A percentile compares a stretch with the other conserved stretches of the same genome.
phyloP scores from a whole-genome alignment of 2,888 invertebrate species.

The Dolomedes plantarius region DNA sequence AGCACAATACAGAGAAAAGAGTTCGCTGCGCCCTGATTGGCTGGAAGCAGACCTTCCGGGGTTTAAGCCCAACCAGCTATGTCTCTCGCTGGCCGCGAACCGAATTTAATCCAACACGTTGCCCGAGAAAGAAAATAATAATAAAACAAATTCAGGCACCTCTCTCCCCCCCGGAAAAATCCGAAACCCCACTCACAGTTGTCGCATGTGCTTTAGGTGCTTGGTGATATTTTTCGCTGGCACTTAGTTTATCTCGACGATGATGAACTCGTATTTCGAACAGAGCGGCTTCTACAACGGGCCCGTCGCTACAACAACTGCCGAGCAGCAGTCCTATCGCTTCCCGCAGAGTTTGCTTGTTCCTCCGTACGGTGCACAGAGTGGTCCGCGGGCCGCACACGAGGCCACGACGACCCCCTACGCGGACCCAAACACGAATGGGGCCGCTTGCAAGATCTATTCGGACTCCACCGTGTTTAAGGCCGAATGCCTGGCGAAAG shows the following conservation, averaged over 20 bases:
- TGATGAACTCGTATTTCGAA: constrained; percentile 97
- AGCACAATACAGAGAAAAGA: constrained; percentile 61
- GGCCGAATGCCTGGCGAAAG: constrained; percentile 72
- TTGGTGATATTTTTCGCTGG: constrained; percentile 27
- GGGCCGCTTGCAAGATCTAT: constrained; percentile 73
- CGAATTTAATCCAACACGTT: constrained; percentile 69
- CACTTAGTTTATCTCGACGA: constrained; percentile 54
- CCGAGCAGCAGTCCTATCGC: constrained; percentile 84
- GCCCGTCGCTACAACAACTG: constrained; percentile 82
- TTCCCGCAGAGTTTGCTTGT: constrained; percentile 87
- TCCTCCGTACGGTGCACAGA: constrained; percentile 82
- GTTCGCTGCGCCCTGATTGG: constrained; percentile 67
- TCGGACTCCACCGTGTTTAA: constrained; percentile 71
- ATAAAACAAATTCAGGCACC: neutral
- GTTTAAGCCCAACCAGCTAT: constrained; percentile 63
- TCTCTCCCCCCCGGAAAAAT: constrained; percentile 3
- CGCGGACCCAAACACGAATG: constrained; percentile 53
- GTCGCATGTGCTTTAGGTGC: constrained; percentile 26
- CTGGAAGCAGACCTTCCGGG: constrained; percentile 60
- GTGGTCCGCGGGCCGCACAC: constrained; percentile 56
- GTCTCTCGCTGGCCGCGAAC: constrained; percentile 51
- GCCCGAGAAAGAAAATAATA: constrained; percentile 51
- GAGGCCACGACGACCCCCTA: constrained; percentile 47
- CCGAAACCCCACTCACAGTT: constrained; percentile 12
- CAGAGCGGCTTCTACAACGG: constrained; percentile 96